Base-by-base conservation (phyloP, 2,797 vertebrate species). In the Loris lydekkerianus region DNA sequence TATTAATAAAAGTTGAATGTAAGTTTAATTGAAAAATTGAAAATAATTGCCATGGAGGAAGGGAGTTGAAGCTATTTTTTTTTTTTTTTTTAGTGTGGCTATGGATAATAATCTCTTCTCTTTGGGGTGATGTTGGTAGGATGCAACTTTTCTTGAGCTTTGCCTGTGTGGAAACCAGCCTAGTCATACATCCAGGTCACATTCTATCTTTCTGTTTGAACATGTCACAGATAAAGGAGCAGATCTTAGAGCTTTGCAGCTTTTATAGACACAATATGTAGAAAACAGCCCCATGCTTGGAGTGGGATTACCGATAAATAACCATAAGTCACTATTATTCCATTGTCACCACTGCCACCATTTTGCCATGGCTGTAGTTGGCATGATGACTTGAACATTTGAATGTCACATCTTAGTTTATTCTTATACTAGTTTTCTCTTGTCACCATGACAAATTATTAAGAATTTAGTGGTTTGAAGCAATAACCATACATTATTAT, bases 41-140 rank as follows among this genome's bases (percentile, higher is more conserved):
- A 88, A 96, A 29, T 86, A 89, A 95, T 97, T 86, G 43, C 53
- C 63, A 86, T 61, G 8, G 17, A 88, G 4, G 89, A 95, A 91
- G 21, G 17, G 60, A 89, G 40, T 72, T 23, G 14, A 97, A 63
- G 34, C 25, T 70, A 58, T 65, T 58, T 67, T 72, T 93, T 67
- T 40, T 13, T 53, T 53, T 13, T 53, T 53, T 53, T 53, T 53
- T 13, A 18, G 56, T 61, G 37, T 83, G 73, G 15, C 65, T 84
- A 3, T 83, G 70, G 20, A 4, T 58, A 46, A 75, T 88, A 83
- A 69, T 65, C 20, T 67, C 34, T 88, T 84, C 18, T 7, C 4
- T 93, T 93, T 77, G 34, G 61, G 17, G 18, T 93, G 23, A 58
- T 37, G 10, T 53, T 89, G 10, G 10, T 88, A 18, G 23, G 53